Conservation (phyloP, 1,140 invertebrate species). For the Hycleus phaleratus region DNA sequence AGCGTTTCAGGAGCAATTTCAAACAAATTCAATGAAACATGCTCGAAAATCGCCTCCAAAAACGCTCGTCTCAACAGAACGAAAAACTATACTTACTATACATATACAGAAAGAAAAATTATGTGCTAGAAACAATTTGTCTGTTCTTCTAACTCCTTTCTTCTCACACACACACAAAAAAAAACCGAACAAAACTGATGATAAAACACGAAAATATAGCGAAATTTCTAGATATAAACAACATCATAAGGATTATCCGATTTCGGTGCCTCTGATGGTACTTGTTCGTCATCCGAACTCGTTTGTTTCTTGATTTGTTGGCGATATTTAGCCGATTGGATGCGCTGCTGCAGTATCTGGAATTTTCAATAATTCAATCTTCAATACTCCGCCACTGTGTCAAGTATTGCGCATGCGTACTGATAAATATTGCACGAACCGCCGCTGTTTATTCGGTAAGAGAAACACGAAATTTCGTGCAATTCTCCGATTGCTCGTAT, state of each 20-base stretch:
- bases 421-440: too few species aligned
- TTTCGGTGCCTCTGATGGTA: slow-evolving; percentile 17
- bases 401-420: too few species aligned
- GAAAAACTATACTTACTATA: too few species aligned
- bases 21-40: neutral
- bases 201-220: too few species aligned
- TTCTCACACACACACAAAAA: slow-evolving; percentile 6
- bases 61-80: slow-evolving; percentile 6
- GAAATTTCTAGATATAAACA: slow-evolving; percentile 3
- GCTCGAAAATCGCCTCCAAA: slow-evolving; percentile 6
- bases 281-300: slow-evolving; percentile 18
- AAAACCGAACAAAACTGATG: too few species aligned
- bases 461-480: too few species aligned
- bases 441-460: too few species aligned
- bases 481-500: too few species aligned
- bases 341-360: slow-evolving; percentile 32
- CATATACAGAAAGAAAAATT: neutral
- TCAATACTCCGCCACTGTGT: too few species aligned
- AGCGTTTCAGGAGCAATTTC: slow-evolving; percentile 14
- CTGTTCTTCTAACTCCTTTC: slow-evolving; percentile 27
- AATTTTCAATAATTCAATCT: neutral
- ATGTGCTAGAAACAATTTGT: slow-evolving; percentile 21
- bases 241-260: slow-evolving; percentile 19
- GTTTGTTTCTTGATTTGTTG: slow-evolving; percentile 20
- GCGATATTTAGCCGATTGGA: slow-evolving; percentile 30